Base-by-base conservation (phyloP, 2,888 invertebrate genomes). In the Rhaphigaster nebulosa region DNA sequence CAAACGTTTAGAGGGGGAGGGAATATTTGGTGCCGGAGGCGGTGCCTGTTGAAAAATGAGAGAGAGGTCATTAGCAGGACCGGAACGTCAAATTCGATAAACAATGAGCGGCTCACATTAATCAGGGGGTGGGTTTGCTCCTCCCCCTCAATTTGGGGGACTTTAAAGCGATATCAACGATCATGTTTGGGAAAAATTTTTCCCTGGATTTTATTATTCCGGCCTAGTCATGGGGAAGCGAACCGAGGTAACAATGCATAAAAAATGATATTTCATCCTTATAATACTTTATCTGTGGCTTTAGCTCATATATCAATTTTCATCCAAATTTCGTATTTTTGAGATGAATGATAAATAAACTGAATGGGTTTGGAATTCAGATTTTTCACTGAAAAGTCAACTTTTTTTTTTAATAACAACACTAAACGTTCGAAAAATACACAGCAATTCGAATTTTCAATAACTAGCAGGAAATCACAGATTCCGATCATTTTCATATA, bases 31-130 rank as follows among this genome's bases (percentile, higher is more conserved):
- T 26, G 80, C 38, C 5, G 45, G 84, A 18, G 15, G 45, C 45
- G 18, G 84, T 84, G n/a, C 45, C 84, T 84, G 84, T 45, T 84
- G 84, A 84, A 84, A 84, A 84, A 84, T 84, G 84, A 84, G 84
- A 13, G 45, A 1, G 15, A 18, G 84, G 84, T 84, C 84, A 84
- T 84, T 84, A 84, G 84, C 45, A 50, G 84, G 84, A 41, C 41
- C 84, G 45, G 84, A 1, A 18, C 84, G 84, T 50, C 84, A 50
- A 84, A 84, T 84, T 84, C 84, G 84, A 84, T 84, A 84, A 84
- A 84, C 84, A 84, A 84, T 50, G n/a, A 84, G 38, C 45, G 84
- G 84, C n/a, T n/a, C 84, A 84, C 84, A 84, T 84, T 84, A 84
- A 84, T 84, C 84, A 84, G 84, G 84, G 41, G 34, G 26, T 15